Evolutionary conservation across 2,797 vertebrate species (phyloP).

Genomic region (Choloepus didactylus): DNA sequence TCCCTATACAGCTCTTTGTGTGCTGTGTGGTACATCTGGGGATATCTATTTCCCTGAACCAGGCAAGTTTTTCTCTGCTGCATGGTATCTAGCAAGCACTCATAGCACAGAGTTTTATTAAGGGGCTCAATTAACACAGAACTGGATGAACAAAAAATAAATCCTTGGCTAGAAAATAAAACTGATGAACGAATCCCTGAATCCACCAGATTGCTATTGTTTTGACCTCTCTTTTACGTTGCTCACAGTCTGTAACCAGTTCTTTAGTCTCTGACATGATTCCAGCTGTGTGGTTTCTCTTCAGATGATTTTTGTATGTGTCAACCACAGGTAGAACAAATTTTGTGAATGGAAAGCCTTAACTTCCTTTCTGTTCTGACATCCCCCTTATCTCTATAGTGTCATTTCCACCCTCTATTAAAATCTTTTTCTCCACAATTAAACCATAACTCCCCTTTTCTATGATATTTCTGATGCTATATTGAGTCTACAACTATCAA

Average conservation of each 20-base stretch:
- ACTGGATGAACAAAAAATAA: neutral
- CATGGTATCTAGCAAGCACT: neutral
- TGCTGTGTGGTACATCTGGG: neutral
- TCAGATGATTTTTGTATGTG: neutral
- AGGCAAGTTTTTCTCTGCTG: neutral
- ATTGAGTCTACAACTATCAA: neutral
- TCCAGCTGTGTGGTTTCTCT: neutral
- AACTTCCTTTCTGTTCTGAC: neutral
- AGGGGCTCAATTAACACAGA: neutral
- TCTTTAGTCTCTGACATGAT: neutral
- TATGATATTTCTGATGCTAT: neutral
- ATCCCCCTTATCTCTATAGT: neutral
- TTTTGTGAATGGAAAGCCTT: neutral
- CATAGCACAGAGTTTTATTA: neutral
- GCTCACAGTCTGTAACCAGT: neutral
- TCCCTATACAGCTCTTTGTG: neutral
- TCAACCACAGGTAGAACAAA: neutral
- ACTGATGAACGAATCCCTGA: neutral
- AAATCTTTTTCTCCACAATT: constrained; percentile 10
- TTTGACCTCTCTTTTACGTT: neutral
- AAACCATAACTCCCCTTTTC: neutral
- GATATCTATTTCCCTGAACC: neutral
- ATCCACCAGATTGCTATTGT: neutral
- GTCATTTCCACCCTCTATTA: neutral
- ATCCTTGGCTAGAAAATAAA: neutral